These are phyloP conservation scores for Drosophila athabasca DNA, from an alignment of 1,140 invertebrate species.

Conservation along the genomic window DNA sequence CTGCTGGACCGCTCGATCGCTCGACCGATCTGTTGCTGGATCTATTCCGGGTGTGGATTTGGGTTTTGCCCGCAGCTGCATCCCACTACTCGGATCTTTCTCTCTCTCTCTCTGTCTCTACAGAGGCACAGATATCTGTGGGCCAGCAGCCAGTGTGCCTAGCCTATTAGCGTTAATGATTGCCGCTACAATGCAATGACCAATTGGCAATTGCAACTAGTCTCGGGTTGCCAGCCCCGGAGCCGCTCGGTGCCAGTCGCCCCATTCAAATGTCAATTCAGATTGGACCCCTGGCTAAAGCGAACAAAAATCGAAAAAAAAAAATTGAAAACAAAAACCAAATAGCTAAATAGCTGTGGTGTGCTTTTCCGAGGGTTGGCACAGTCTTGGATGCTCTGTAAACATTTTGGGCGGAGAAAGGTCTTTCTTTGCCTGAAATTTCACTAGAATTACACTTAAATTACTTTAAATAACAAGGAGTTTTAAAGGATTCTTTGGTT, in stretches of 20 bases:
- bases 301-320: constrained; percentile 3
- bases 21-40: neutral
- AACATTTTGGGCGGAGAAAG: neutral
- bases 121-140: constrained; percentile 5
- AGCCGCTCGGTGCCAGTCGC: constrained; percentile 63
- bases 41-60: constrained; percentile 37
- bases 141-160: constrained; percentile 40
- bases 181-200: constrained; percentile 76
- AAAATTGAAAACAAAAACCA: neutral
- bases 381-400: constrained; percentile 36
- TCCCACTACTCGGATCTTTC: neutral
- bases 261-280: constrained; percentile 80
- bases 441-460: neutral
- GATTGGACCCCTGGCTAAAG: constrained; percentile 20
- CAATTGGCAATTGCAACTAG: constrained; percentile 60
- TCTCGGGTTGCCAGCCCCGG: constrained; percentile 40
- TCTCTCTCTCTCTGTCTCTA: constrained; percentile 12
- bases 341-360: neutral
- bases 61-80: constrained; percentile 45
- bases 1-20: neutral
- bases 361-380: constrained; percentile 2
- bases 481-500: too few species aligned
- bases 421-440: too few species aligned
- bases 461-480: too few species aligned
- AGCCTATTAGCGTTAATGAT: constrained; percentile 80